These are phyloP conservation scores for Acrossocheilus wenchowensis DNA, from an alignment of 2,797 vertebrate genomes.

Conservation along the genomic window DNA sequence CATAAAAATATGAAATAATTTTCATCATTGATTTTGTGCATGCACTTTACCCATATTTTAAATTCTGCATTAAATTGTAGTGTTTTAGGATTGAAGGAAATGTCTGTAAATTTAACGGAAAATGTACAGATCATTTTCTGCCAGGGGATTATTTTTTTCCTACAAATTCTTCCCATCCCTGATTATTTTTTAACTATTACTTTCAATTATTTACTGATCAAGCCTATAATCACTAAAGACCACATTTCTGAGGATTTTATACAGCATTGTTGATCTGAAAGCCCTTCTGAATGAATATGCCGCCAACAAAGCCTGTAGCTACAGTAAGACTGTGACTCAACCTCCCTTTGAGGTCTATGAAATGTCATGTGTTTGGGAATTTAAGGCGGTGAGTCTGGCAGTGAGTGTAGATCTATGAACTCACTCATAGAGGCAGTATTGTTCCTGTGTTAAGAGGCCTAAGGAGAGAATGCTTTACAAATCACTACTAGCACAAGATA, in stretches of 20 bases:
- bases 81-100: background rate
- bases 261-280: background rate
- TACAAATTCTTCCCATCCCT: background rate
- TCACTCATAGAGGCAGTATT: slow-evolving; percentile 47
- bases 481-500: slow-evolving; percentile 1
- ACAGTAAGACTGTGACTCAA: background rate
- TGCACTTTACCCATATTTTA: background rate
- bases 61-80: background rate
- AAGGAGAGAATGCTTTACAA: slow-evolving; percentile 24
- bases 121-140: background rate
- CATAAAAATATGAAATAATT: background rate
- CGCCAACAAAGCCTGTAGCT: background rate
- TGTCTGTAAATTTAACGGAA: background rate
- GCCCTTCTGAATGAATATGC: background rate
- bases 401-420: slow-evolving; percentile 39
- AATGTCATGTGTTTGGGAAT: slow-evolving; percentile 42
- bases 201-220: background rate
- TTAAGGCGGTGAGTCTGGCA: slow-evolving; percentile 23
- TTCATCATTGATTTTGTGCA: background rate
- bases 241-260: background rate
- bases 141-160: background rate
- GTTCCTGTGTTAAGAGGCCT: slow-evolving; percentile 37
- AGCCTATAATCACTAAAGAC: background rate
- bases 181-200: background rate
- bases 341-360: slow-evolving; percentile 26